phyloP scores from a whole-genome alignment of 2,113 vertebrate species.

The Calypte anna region DNA sequence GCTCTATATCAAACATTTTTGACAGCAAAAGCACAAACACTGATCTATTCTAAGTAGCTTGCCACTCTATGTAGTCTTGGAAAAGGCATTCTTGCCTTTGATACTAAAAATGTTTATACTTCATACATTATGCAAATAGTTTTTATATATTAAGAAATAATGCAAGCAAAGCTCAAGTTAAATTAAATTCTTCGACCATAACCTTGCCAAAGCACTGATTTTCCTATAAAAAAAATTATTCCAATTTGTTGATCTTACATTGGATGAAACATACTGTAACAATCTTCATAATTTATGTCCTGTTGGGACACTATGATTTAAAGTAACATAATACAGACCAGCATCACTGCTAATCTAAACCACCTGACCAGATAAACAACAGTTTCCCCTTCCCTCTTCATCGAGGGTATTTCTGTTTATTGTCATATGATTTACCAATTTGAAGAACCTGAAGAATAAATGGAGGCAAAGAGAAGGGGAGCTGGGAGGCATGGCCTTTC shows the following conservation, averaged over 20 bases:
- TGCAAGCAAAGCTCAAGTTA: slow-evolving; percentile 78
- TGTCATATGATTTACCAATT: slow-evolving; percentile 88
- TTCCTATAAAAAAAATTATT: slow-evolving; percentile 87
- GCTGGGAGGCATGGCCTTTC: slow-evolving; percentile 61
- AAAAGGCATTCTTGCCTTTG: slow-evolving; percentile 72
- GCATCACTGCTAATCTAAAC: slow-evolving; percentile 96
- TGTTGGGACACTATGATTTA: slow-evolving; percentile 95
- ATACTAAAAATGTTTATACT: slow-evolving; percentile 77
- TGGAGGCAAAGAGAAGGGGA: slow-evolving; percentile 68
- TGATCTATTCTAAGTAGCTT: slow-evolving; percentile 53
- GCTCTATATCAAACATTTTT: slow-evolving; percentile 64
- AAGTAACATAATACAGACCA: slow-evolving; percentile 95
- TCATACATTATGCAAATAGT: slow-evolving; percentile 82
- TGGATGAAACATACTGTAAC: slow-evolving; percentile 87
- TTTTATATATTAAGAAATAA: slow-evolving; percentile 82
- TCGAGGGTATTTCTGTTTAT: slow-evolving; percentile 91
- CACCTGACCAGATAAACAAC: slow-evolving; percentile 90
- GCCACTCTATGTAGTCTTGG: slow-evolving; percentile 65
- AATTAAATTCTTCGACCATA: slow-evolving; percentile 81
- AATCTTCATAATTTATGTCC: slow-evolving; percentile 91
- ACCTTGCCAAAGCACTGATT: slow-evolving; percentile 85
- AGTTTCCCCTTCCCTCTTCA: slow-evolving; percentile 81
- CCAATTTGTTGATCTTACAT: slow-evolving; percentile 88
- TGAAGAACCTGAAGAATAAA: slow-evolving; percentile 72
- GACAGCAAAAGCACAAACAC: slow-evolving; percentile 70